Conservation (phyloP, 2,113 vertebrate species). For the Formicarius rufipectus region DNA sequence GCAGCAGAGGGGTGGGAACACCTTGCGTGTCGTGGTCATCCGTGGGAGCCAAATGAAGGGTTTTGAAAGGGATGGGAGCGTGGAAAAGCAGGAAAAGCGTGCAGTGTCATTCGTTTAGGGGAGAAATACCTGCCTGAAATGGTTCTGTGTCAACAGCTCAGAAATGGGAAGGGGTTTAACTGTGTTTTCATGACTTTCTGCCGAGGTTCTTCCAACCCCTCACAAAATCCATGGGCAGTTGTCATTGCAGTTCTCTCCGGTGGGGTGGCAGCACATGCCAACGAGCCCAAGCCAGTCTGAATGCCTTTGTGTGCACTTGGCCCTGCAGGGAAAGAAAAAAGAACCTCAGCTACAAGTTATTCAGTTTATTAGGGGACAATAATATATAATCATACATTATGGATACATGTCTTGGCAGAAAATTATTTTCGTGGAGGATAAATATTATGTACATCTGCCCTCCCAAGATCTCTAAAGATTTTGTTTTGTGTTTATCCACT, state of each 20-base stretch:
- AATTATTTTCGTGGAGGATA: too few species aligned
- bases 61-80: neutral
- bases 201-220: neutral
- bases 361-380: too few species aligned
- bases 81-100: neutral
- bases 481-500: neutral
- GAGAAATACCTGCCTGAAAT: neutral
- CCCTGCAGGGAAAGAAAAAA: neutral
- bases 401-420: too few species aligned
- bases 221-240: neutral
- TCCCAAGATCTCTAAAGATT: too few species aligned
- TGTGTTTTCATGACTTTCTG: neutral
- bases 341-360: neutral
- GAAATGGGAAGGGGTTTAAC: neutral
- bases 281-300: neutral
- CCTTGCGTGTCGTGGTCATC: rapidly evolving
- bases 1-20: neutral
- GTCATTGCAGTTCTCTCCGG: neutral
- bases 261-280: neutral
- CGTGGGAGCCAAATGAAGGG: neutral
- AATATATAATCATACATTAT: too few species aligned
- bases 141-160: neutral
- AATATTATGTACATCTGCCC: too few species aligned
- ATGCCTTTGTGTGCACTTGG: neutral
- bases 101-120: neutral